Base-by-base conservation (phyloP, 2,888 invertebrate species). In the Eupithecia centaureata region DNA sequence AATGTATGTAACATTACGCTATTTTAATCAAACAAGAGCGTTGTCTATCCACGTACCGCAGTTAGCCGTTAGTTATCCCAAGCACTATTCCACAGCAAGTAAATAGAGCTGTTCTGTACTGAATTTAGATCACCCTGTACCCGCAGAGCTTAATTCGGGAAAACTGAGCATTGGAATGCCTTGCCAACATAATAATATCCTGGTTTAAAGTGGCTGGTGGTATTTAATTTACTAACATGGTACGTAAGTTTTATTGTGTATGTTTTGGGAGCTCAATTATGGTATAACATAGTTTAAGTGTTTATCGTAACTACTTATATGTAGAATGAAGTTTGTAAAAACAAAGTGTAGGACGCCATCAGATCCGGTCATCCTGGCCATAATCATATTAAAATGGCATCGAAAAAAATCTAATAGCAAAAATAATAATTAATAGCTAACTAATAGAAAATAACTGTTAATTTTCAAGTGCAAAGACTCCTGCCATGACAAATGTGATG, bases 131-230 rank as follows among this genome's bases (percentile, higher is more conserved):
- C 47, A 12, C 18, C 47, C 47, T 47, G 47, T 47, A 18, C 10
- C 42, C 10, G 42, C 18, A 47, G 18, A 47, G 47, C 47, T 47
- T 47, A 47, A 22, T 22, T 22, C 47, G 22, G 47, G 22, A 22
- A 12, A 47, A 47, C 47, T 47, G 47, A 47, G 47, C 18, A 2
- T 3, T 42, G 47, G 47, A 47, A 47, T 47, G 47, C 22, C 47
- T 47, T 47, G 47, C 47, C 47, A 47, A 47, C 22, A 47, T 47
- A 18, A 22, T 22, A 47, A 47, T 47, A 12, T 47, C 47, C 47
- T 22, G 22, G 47, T 22, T 47, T 47, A 47, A 22, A n/a, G n/a
- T n/a, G n/a, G 12, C 12, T 10, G 8, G 47, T 47, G 47, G 18
- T 47, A 47, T 47, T 47, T 3, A 47, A 47, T 47, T 42, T 10